A percentile compares a stretch with the other conserved stretches of the same genome.
phyloP scores from a whole-genome alignment of 2,113 vertebrate genomes.

The Pygoscelis antarcticus region DNA sequence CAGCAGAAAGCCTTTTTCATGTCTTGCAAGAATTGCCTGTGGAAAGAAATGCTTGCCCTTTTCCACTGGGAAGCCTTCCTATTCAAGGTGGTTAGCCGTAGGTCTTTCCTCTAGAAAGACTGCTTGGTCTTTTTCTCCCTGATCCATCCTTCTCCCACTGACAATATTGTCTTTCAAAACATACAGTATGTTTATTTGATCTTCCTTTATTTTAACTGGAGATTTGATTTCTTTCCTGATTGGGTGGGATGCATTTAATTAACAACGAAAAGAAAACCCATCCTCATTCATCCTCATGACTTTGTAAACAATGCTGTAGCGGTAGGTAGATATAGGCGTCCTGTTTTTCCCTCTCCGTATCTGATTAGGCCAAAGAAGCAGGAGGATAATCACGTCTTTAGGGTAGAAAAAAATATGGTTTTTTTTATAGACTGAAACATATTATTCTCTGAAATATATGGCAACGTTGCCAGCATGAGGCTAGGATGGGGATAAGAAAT shows the following conservation, averaged over 20 bases:
- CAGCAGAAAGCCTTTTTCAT: conserved; percentile 2
- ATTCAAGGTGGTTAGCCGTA: not conserved
- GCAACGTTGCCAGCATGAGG: not conserved
- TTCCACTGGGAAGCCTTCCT: not conserved
- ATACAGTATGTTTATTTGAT: not conserved
- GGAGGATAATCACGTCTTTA: not conserved
- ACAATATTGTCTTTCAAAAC: not conserved
- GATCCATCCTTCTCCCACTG: not conserved
- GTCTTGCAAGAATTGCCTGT: not conserved
- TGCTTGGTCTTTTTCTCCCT: not conserved
- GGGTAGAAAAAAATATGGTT: not conserved
- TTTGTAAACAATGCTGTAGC: not conserved
- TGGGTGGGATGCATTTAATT: conserved; percentile 24
- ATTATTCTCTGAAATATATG: conserved; percentile 13
- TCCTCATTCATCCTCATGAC: not conserved
- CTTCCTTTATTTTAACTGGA: not conserved
- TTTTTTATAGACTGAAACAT: not conserved
- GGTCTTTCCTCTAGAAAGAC: not conserved
- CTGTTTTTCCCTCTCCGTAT: not conserved
- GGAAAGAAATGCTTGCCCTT: not conserved
- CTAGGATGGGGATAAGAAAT: not conserved
- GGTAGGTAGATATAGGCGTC: not conserved
- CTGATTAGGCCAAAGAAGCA: not conserved
- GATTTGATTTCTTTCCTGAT: not conserved
- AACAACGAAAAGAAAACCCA: not conserved